Evolutionary conservation across 2,113 vertebrate genomes (phyloP).

Genomic region (Diglossa brunneiventris): DNA sequence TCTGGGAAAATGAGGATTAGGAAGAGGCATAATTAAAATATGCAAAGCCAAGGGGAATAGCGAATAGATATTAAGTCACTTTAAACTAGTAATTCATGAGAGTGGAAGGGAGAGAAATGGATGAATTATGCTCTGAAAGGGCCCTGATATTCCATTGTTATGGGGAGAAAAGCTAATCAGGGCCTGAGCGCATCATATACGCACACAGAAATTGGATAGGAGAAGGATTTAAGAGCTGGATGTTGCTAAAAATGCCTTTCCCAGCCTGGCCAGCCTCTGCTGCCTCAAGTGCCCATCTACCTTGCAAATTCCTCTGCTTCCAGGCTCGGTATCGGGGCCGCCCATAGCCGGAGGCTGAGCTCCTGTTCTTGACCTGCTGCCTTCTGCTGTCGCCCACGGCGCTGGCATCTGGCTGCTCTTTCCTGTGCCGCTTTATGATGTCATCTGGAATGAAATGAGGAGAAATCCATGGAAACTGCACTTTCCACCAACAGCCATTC

Average conservation of each 20-base stretch:
- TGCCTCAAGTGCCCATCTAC: neutral
- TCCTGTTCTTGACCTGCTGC: slow-evolving; percentile 40
- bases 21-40: slow-evolving; percentile 56
- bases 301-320: slow-evolving; percentile 61
- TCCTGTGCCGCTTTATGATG: slow-evolving; percentile 53
- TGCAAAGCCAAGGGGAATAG: slow-evolving; percentile 44
- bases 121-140: slow-evolving; percentile 35
- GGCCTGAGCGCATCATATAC: neutral
- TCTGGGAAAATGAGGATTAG: slow-evolving; percentile 53
- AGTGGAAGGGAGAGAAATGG: slow-evolving; percentile 6
- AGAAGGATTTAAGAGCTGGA: neutral
- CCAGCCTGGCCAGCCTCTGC: neutral
- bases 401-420: neutral
- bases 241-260: neutral
- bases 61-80: slow-evolving; percentile 44
- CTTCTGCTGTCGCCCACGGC: neutral
- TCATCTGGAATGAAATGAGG: slow-evolving; percentile 57
- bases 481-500: neutral
- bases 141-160: slow-evolving; percentile 12
- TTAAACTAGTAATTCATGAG: slow-evolving; percentile 45
- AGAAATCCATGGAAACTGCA: neutral
- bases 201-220: neutral
- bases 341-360: neutral
- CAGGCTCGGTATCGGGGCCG: neutral
- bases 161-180: slow-evolving; percentile 4